Base-by-base conservation (phyloP, 2,113 vertebrate species). In the Perca flavescens region DNA sequence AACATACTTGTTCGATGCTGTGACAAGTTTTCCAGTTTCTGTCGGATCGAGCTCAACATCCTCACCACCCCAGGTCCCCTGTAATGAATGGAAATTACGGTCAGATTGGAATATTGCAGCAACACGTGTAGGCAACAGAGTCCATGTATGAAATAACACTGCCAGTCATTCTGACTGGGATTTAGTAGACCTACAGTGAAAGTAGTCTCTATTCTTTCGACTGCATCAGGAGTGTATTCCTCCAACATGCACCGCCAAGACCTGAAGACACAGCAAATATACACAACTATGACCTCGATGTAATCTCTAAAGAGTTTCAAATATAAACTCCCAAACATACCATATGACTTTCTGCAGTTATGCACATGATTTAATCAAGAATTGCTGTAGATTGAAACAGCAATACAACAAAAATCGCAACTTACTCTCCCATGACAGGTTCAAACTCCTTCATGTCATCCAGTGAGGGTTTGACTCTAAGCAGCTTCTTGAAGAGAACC, bases 401-500 rank as follows among this genome's bases (percentile, higher is more conserved):
- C 34, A 34, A 34, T 34, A 34, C 34, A 46, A 19, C 50, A 52
- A n/a, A 36, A n/a, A 47, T 22, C 15, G 14, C 14, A 50, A 52
- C 25, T 91, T 90, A 96, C 95, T 74, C 78, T 77, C 60, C 93
- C 13, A 94, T 0, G 0, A 77, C 63, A n/a, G 92, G 93, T 0
- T 92, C 87, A 77, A 95, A 91, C 74, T 95, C 95, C 77, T 74
- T 93, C 86, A 96, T 47, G 83, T 96, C 95, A 0, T 95, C 93
- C 72, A 95, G 53, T 1, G 91, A 89, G 22, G 93, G 80, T 68
- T 92, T 94, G 85, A 90, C 61, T 12, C 75, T 28, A n/a, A 95
- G 64, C 85, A 96, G 90, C 91, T 95, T 96, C 87, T 95, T 96
- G 86, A 94, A 96, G 63, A 94, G 80, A 49, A 84, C 94, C 50